These are phyloP conservation scores for Branchellion lobata DNA, from an alignment of 2,888 invertebrate genomes.

Conservation along the genomic window DNA sequence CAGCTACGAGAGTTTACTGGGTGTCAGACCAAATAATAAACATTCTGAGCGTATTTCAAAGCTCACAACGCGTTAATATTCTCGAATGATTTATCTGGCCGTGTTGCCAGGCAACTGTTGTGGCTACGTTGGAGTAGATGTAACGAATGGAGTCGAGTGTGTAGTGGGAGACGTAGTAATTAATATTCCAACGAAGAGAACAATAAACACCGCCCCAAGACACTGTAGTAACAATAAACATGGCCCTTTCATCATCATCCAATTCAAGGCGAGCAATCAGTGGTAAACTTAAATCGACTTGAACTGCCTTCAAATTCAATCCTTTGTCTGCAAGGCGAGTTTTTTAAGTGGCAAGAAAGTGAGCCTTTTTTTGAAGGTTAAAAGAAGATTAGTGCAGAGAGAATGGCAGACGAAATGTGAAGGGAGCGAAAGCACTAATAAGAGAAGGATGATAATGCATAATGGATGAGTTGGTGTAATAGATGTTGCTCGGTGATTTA, in stretches of 20 bases:
- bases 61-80: neutral
- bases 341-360: no score
- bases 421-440: no score
- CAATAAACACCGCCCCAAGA: neutral
- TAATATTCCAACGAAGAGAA: neutral
- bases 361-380: no score
- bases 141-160: slow-evolving; percentile 3
- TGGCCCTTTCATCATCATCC: neutral
- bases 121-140: no score
- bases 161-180: slow-evolving; percentile 8
- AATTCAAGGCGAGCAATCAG: neutral
- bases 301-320: no score
- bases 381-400: no score
- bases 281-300: neutral
- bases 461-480: no score
- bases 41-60: neutral
- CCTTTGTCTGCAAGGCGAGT: no score
- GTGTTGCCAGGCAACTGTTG: neutral
- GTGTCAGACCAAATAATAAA: slow-evolving; percentile 14
- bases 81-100: neutral
- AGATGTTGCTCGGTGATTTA: no score
- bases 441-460: no score
- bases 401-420: no score
- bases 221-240: slow-evolving; percentile 10
- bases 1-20: neutral